Evolutionary conservation across 2,888 invertebrate genomes (phyloP).

Genomic region (Diaperis boleti): DNA sequence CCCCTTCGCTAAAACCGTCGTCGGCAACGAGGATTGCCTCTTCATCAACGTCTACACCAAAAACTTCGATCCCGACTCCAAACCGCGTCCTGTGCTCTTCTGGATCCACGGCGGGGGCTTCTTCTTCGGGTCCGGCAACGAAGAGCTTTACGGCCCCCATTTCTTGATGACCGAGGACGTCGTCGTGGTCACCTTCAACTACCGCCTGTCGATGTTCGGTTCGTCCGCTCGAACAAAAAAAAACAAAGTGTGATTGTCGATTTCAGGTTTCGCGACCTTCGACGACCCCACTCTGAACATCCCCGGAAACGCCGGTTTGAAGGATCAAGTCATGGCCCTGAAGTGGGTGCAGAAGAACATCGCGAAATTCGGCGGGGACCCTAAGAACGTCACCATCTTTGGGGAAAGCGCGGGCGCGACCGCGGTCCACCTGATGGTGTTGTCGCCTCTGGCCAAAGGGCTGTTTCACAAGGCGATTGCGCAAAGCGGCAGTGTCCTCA

Average conservation of each 20-base stretch:
- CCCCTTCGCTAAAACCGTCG: conserved; percentile 58
- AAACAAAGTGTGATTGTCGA: background rate
- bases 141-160: conserved; percentile 60
- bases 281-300: conserved; percentile 66
- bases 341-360: conserved; percentile 69
- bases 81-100: conserved; percentile 1
- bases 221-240: background rate
- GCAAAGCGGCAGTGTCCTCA: conserved; percentile 54
- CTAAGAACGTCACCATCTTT: conserved; percentile 69
- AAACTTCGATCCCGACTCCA: background rate
- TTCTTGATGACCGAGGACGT: conserved; percentile 65
- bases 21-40: conserved; percentile 43
- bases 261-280: conserved; percentile 59
- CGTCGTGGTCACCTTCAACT: conserved; percentile 64
- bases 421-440: conserved; percentile 67
- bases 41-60: conserved; percentile 4
- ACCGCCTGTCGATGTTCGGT: conserved; percentile 65
- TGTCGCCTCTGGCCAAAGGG: conserved; percentile 66
- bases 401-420: conserved; percentile 70
- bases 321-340: conserved; percentile 68
- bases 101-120: conserved; percentile 1
- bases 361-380: conserved; percentile 67
- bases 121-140: conserved; percentile 46
- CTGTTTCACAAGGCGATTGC: conserved; percentile 56
- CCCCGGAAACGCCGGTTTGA: conserved; percentile 70